A percentile compares a stretch with the other conserved stretches of the same genome.
Conservation (phyloP, 2,888 invertebrate genomes). For the Synanthedon myopaeformis region DNA sequence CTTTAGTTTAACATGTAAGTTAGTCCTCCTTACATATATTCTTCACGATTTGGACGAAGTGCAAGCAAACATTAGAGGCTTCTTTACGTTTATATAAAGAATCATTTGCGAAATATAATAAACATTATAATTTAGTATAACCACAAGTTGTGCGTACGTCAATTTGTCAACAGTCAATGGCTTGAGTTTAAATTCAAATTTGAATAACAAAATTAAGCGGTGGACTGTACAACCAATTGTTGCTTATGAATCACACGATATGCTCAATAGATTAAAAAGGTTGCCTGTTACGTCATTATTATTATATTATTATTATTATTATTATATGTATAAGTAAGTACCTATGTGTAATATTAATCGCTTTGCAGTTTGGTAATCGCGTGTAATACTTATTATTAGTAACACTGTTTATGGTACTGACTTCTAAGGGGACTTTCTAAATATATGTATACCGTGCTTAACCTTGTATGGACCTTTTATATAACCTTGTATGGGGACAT, state of each 20-base stretch:
- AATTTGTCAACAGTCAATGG: conserved; percentile 25
- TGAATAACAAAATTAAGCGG: background rate
- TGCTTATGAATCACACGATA: conserved; percentile 33
- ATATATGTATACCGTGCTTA: too few relatives aligned
- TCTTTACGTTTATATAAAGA: conserved; percentile 4
- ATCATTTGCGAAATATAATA: conserved; percentile 2
- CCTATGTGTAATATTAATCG: background rate
- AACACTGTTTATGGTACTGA: too few relatives aligned
- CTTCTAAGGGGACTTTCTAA: too few relatives aligned
- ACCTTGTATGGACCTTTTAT: too few relatives aligned
- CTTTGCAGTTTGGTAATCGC: background rate
- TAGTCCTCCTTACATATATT: too few relatives aligned
- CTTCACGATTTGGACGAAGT: too few relatives aligned
- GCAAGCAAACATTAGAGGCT: too few relatives aligned
- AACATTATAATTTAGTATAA: conserved; percentile 9
- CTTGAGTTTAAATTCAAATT: background rate
- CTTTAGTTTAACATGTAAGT: too few relatives aligned
- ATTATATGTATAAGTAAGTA: background rate
- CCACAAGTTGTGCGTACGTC: conserved; percentile 39
- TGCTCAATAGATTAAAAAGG: conserved; percentile 30
- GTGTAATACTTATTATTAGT: too few relatives aligned
- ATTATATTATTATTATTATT: conserved; percentile 1
- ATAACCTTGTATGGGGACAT: too few relatives aligned
- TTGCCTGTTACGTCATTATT: conserved; percentile 22
- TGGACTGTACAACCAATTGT: conserved; percentile 3